These are phyloP conservation scores for Tapirus terrestris DNA, from an alignment of 2,113 vertebrate genomes.

Conservation along the genomic window DNA sequence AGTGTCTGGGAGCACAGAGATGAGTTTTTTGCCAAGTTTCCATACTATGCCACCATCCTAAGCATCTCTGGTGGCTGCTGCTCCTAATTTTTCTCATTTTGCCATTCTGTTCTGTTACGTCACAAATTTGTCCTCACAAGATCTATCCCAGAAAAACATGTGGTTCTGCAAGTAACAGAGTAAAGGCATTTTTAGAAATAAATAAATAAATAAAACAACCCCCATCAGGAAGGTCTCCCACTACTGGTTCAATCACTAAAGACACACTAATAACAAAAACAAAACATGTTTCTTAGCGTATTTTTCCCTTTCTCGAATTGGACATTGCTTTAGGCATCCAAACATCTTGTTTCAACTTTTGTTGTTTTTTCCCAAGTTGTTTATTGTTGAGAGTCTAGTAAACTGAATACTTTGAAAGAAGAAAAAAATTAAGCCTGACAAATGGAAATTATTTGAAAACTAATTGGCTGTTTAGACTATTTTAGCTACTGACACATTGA, in stretches of 20 bases:
- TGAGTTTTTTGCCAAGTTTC: rapidly evolving
- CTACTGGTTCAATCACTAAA: neutral
- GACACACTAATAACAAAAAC: neutral
- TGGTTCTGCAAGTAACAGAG: neutral
- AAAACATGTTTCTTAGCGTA: neutral
- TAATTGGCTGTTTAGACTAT: neutral
- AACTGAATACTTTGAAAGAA: neutral
- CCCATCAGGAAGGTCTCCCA: too few relatives aligned
- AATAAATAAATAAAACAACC: rapidly evolving
- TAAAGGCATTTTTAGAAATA: neutral
- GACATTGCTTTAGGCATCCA: neutral
- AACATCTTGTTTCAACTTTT: conserved; percentile 31
- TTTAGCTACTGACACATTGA: neutral
- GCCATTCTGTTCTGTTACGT: too few relatives aligned
- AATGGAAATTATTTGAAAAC: neutral
- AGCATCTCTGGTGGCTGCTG: neutral
- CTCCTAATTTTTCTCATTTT: neutral
- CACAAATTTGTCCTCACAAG: neutral
- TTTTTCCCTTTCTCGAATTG: neutral
- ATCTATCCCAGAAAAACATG: neutral
- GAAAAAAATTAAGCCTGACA: neutral
- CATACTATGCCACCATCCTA: rapidly evolving
- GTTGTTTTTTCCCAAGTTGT: neutral
- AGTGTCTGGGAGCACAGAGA: too few relatives aligned
- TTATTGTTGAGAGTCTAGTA: neutral